phyloP scores from a whole-genome alignment of 2,888 invertebrate species.

The Lepeophtheirus nordmannii region DNA sequence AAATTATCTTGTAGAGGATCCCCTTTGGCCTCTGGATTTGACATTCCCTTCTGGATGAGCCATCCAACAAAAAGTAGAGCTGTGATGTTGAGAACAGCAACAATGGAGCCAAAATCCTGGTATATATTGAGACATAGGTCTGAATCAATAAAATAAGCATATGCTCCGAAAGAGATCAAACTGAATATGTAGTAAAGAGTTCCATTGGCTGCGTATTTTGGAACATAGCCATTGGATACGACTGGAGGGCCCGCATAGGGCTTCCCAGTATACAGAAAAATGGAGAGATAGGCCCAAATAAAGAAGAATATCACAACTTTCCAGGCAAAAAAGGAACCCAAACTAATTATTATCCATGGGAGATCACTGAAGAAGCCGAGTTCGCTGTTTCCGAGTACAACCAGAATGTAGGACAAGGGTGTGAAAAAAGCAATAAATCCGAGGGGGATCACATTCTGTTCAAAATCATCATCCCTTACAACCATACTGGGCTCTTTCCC shows the following conservation, averaged over 20 bases:
- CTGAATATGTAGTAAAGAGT: conserved; percentile 38
- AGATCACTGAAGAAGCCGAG: conserved; percentile 26
- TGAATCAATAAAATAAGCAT: conserved; percentile 32
- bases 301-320: conserved; percentile 20
- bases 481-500: too few relatives aligned
- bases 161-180: conserved; percentile 32
- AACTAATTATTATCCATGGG: conserved; percentile 9
- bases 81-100: conserved; percentile 36
- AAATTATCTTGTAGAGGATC: conserved; percentile 21
- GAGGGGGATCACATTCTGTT: conserved; percentile 29
- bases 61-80: conserved; percentile 36
- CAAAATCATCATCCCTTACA: neutral
- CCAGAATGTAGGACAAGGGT: conserved; percentile 31
- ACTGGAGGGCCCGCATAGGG: conserved; percentile 35
- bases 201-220: conserved; percentile 39
- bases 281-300: conserved; percentile 13
- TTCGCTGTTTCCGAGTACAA: conserved; percentile 30
- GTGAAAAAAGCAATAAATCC: conserved; percentile 32
- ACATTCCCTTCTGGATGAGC: conserved; percentile 35
- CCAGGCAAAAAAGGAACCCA: conserved; percentile 19
- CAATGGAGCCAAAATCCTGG: conserved; percentile 35
- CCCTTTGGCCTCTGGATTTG: conserved; percentile 27
- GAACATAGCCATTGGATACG: conserved; percentile 38
- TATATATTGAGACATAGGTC: conserved; percentile 35
- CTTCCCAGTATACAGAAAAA: conserved; percentile 32